These are phyloP conservation scores for Oceanodroma leucorhoa DNA, from an alignment of 2,797 vertebrate genomes.

Conservation along the genomic window DNA sequence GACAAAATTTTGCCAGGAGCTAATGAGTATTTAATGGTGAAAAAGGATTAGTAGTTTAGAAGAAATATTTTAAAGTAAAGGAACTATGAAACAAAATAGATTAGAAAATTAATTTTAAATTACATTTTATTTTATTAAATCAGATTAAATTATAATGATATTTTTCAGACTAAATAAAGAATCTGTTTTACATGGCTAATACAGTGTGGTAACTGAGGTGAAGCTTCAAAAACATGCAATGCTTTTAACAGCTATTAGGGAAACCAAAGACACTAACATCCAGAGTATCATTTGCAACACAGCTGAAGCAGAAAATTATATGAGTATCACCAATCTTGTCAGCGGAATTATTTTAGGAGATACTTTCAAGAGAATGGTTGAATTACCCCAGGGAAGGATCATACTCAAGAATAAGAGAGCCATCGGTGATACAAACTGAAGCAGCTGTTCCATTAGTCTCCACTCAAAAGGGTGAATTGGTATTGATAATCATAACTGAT, in stretches of 20 bases:
- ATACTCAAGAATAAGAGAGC: not conserved
- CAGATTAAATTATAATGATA: not conserved
- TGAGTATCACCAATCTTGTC: not conserved
- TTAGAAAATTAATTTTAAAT: not conserved
- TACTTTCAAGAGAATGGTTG: not conserved
- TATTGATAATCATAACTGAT: not conserved
- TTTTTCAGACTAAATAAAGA: not conserved
- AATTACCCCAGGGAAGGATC: not conserved
- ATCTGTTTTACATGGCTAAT: not conserved
- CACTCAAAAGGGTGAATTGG: not conserved
- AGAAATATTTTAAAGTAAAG: not conserved
- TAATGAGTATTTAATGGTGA: not conserved
- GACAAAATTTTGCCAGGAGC: not conserved
- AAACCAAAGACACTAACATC: not conserved
- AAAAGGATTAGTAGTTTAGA: not conserved
- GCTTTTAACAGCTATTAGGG: not conserved
- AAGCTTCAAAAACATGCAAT: not conserved
- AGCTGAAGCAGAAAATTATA: not conserved
- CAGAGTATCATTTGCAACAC: not conserved
- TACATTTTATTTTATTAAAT: not conserved
- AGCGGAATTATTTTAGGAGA: conserved; percentile 14
- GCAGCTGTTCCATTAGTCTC: not conserved
- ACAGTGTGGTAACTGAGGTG: not conserved
- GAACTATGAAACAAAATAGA: not conserved
- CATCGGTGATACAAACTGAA: not conserved